Conservation (phyloP, 2,797 vertebrate genomes). For the Halcyon leucocephala region DNA sequence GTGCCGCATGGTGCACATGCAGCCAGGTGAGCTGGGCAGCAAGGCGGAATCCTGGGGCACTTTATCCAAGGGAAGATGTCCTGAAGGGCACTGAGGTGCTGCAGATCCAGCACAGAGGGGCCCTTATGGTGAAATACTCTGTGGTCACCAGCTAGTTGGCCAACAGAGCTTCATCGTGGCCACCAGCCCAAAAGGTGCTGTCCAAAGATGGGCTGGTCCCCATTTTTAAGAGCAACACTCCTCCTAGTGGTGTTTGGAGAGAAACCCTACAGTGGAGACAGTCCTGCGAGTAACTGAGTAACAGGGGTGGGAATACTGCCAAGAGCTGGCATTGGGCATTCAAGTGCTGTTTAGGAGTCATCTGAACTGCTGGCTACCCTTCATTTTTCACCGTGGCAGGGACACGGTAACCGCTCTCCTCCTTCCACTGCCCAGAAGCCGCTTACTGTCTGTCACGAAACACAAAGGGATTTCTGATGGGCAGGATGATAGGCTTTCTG, state of each 20-base stretch:
- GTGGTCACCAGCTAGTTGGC: not conserved
- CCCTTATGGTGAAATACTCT: not conserved
- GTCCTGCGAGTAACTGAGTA: not conserved
- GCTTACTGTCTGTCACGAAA: not conserved
- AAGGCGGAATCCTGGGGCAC: rapidly evolving
- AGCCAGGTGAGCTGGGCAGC: conserved; percentile 52
- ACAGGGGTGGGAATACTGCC: not conserved
- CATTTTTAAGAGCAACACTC: not conserved
- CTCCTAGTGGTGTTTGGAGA: conserved; percentile 1
- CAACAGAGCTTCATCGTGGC: not conserved
- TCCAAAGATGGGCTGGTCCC: not conserved
- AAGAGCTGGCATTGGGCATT: not conserved
- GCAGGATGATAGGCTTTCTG: too few species aligned
- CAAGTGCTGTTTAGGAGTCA: not conserved
- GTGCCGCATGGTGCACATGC: conserved; percentile 4
- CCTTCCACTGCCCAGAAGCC: not conserved
- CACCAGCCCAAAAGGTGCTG: not conserved
- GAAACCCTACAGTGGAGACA: rapidly evolving
- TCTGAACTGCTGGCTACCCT: not conserved
- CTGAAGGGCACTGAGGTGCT: not conserved
- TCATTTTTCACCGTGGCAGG: not conserved
- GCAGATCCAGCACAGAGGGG: not conserved
- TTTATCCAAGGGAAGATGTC: not conserved
- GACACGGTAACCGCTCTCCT: not conserved
- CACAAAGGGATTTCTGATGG: not conserved